These are phyloP conservation scores for Stegophylla sp. DNA, from an alignment of 2,888 invertebrate genomes.

Conservation along the genomic window DNA sequence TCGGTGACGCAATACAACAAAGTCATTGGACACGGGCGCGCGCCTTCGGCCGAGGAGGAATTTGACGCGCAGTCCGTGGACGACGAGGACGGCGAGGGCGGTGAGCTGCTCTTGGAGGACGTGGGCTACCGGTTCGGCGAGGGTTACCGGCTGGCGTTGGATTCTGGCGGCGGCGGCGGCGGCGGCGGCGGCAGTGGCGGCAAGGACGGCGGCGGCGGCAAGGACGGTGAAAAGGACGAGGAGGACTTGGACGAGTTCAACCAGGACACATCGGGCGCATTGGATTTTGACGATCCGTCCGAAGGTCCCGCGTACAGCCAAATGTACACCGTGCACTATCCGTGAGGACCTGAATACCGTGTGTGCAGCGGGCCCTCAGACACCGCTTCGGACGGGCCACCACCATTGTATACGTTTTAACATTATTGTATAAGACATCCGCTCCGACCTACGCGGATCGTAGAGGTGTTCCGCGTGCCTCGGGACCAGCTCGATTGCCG, in stretches of 20 bases:
- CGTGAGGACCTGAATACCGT: background rate
- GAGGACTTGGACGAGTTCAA: conserved; percentile 59
- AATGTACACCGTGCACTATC: conserved; percentile 26
- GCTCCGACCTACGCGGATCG: no score
- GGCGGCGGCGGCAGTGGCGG: background rate
- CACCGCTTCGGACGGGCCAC: no score
- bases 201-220: conserved; percentile 18
- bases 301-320: conserved; percentile 60
- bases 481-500: no score
- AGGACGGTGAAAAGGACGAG: conserved; percentile 60
- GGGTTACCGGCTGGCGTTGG: conserved; percentile 41
- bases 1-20: conserved; percentile 42
- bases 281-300: conserved; percentile 56
- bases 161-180: background rate
- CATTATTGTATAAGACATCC: no score
- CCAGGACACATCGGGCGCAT: conserved; percentile 58
- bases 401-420: no score
- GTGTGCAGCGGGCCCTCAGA: no score
- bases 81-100: background rate
- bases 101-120: conserved; percentile 25
- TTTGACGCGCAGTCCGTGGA: conserved; percentile 20
- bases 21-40: conserved; percentile 49
- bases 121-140: conserved; percentile 55
- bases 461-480: no score
- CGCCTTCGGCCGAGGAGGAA: conserved; percentile 14